Base-by-base conservation (phyloP, 2,797 vertebrate species). In the Helarctos malayanus region DNA sequence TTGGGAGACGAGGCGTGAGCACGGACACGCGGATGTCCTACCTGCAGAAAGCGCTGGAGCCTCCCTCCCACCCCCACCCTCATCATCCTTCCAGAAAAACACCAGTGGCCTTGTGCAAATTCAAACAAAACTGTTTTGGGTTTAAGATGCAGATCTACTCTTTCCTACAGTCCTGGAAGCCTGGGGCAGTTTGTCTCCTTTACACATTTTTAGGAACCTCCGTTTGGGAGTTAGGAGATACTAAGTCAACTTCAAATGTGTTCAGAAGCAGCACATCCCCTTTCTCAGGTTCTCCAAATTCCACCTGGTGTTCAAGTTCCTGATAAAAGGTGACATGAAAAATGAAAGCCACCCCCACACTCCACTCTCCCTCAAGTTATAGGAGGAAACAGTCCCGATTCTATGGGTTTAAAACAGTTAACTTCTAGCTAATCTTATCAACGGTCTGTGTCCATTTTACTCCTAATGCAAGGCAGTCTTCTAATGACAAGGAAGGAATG, bases 21-120 rank as follows among this genome's bases (percentile, higher is more conserved):
- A 0, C 0, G 6, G 25, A 32, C 38, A n/a, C 4, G 0, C 15
- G n/a, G 23, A 47, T 0, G 21, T 38, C 85, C 57, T 12, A 0
- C 21, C 69, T 5, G 35, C 19, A 18, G n/a, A n/a, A 41, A 15
- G 1, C 7, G 1, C 19, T 0, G 0, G n/a, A 15, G 1, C 0
- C 15, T 15, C 25, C n/a, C 49, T 16, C 14, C 35, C 0, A 0
- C 12, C 10, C 14, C 15, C 27, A 2, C 9, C 23, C 68, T 35
- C 47, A n/a, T 15, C 23, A n/a, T 12, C 63, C 63, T 29, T 7
- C 16, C 2, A 52, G 56, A 35, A 21, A n/a, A 95, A 23, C 9
- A 27, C 29, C 16, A 15, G 6, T 1, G n/a, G 61, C 45, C 80
- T 0, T 1, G 32, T 10, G 19, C 18, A 19, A 12, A n/a, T 15